These are phyloP conservation scores for Calidris pygmaea DNA, from an alignment of 2,113 vertebrate genomes.

Conservation along the genomic window DNA sequence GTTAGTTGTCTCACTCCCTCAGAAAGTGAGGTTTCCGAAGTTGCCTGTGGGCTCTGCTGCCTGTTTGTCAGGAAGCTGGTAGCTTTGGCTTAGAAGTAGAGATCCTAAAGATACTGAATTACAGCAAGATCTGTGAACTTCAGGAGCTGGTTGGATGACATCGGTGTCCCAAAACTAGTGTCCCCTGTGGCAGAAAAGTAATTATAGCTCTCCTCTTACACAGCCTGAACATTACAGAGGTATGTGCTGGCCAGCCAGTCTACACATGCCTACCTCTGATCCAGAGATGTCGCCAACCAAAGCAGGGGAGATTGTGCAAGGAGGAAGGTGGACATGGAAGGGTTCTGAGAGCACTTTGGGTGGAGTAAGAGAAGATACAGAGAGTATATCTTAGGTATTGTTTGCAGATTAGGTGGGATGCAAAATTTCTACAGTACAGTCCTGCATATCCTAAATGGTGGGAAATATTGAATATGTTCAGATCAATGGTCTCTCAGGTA, in stretches of 20 bases:
- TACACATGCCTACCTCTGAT: neutral
- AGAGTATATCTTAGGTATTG: neutral
- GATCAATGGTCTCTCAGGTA: neutral
- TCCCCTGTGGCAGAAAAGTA: neutral
- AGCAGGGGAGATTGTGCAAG: neutral
- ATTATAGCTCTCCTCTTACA: neutral
- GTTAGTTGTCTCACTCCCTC: neutral
- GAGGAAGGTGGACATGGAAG: neutral
- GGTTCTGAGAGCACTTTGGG: neutral
- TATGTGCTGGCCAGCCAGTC: neutral
- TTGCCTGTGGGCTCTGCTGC: neutral
- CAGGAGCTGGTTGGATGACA: neutral
- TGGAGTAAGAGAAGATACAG: neutral
- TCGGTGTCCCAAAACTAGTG: neutral
- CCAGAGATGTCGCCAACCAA: neutral
- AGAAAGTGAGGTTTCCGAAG: neutral
- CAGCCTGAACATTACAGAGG: neutral
- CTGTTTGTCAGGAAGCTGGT: neutral
- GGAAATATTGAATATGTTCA: neutral
- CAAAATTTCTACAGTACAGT: neutral
- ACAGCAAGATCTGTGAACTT: neutral
- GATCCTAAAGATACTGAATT: neutral
- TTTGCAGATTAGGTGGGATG: neutral
- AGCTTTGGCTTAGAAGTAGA: neutral
- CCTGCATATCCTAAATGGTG: neutral